phyloP scores from a whole-genome alignment of 1,140 invertebrate genomes.

The Panulirus ornatus region DNA sequence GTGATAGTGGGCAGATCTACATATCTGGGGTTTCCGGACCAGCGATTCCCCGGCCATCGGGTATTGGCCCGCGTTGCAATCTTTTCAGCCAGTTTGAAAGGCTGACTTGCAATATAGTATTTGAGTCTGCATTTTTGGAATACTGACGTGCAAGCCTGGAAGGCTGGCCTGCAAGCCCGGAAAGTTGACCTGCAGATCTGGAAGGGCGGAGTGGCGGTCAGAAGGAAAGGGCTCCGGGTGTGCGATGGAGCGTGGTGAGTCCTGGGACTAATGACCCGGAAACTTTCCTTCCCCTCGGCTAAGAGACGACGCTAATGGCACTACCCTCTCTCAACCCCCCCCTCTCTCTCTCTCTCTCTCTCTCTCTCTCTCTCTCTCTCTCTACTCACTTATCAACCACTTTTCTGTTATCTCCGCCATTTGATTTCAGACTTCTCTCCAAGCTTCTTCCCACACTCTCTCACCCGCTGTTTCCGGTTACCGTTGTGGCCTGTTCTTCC shows the following conservation, averaged over 20 bases:
- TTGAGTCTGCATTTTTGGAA: conserved; percentile 45
- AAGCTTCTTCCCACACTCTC: background rate
- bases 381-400: background rate
- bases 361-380: conserved; percentile 29
- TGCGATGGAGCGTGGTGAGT: conserved; percentile 60
- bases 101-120: conserved; percentile 48
- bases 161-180: conserved; percentile 14
- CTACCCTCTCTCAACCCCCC: conserved; percentile 33
- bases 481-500: background rate
- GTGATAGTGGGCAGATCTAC: background rate
- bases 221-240: conserved; percentile 41
- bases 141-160: conserved; percentile 16
- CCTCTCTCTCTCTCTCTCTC: background rate
- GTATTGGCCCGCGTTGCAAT: conserved; percentile 2
- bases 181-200: background rate
- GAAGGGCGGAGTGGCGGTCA: conserved; percentile 40
- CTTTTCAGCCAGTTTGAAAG: conserved; percentile 14
- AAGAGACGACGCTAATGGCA: conserved; percentile 72
- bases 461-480: background rate
- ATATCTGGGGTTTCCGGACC: conserved; percentile 4
- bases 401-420: conserved; percentile 18
- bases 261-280: conserved; percentile 69
- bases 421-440: background rate
- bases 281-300: conserved; percentile 71
- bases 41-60: background rate